Percentiles rank a stretch among this genome's conserved stretches.
These are phyloP conservation scores for Ramphastos sulfuratus DNA, from an alignment of 2,113 vertebrate species.

Conservation along the genomic window DNA sequence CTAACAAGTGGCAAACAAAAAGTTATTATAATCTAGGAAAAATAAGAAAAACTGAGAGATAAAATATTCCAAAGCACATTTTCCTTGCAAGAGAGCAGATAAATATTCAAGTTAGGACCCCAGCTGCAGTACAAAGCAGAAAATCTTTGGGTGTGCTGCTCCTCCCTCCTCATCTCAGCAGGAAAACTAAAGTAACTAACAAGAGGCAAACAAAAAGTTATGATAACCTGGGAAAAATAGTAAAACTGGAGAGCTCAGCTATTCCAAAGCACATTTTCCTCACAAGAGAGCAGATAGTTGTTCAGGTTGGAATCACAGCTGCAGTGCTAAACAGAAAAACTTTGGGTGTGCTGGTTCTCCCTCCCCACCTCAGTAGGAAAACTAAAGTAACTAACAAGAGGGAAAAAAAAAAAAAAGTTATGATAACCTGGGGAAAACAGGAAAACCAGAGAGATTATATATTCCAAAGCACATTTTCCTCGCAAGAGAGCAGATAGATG, in stretches of 20 bases:
- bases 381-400: background rate
- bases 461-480: background rate
- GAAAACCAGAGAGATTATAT: background rate
- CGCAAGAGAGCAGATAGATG: fast-evolving
- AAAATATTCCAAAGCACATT: background rate
- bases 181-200: slow-evolving; percentile 1
- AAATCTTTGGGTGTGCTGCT: too few species aligned
- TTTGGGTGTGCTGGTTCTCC: background rate
- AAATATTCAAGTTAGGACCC: background rate
- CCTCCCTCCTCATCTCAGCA: background rate
- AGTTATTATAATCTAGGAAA: background rate
- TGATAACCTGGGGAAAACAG: background rate
- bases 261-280: background rate
- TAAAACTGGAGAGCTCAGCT: background rate
- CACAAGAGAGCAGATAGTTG: fast-evolving
- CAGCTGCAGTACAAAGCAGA: too few species aligned
- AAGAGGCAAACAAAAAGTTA: slow-evolving; percentile 5
- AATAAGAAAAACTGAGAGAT: background rate
- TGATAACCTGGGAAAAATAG: background rate
- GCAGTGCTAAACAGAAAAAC: too few species aligned
- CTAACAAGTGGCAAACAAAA: background rate
- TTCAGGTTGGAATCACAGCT: background rate
- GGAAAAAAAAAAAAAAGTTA: slow-evolving; percentile 31
- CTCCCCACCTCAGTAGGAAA: background rate
- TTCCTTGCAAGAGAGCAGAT: background rate